These are phyloP conservation scores for Anastrepha obliqua DNA, from an alignment of 1,140 invertebrate genomes.

Conservation along the genomic window DNA sequence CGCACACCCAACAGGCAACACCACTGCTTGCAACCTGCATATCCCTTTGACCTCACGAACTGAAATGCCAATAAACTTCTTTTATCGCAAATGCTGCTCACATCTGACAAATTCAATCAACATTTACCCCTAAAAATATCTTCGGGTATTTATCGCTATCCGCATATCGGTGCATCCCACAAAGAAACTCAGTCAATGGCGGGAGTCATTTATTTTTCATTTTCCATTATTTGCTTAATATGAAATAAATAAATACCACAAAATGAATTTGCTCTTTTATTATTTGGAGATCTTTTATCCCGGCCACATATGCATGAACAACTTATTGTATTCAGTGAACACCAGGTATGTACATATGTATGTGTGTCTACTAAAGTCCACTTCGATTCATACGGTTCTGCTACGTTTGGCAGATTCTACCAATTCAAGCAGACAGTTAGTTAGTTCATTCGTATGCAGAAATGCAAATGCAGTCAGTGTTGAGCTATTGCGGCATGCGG, in stretches of 20 bases:
- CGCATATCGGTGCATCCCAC: not conserved
- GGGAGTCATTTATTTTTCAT: slow-evolving; percentile 1
- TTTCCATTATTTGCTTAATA: slow-evolving; percentile 35
- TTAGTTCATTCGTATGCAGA: slow-evolving; percentile 48
- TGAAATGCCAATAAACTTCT: slow-evolving; percentile 21
- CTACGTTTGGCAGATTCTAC: not conserved
- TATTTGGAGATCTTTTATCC: not conserved
- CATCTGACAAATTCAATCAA: not conserved
- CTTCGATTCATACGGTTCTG: not conserved
- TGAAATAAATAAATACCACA: slow-evolving; percentile 49
- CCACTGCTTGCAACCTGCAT: not conserved
- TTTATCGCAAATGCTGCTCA: not conserved
- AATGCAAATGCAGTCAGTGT: slow-evolving; percentile 34
- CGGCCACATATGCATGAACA: not conserved
- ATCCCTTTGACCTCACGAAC: slow-evolving; percentile 3
- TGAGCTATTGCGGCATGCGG: not conserved
- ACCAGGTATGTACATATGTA: not conserved
- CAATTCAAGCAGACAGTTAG: slow-evolving; percentile 19
- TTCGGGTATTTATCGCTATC: not conserved
- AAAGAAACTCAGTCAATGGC: not conserved
- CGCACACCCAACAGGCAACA: not conserved
- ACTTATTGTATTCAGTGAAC: not conserved
- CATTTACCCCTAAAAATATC: not conserved
- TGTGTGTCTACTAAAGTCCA: not conserved
- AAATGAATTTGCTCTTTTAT: slow-evolving; percentile 6